Conservation (phyloP, 2,888 invertebrate species). For the Caenorhabditis zanzibari region DNA sequence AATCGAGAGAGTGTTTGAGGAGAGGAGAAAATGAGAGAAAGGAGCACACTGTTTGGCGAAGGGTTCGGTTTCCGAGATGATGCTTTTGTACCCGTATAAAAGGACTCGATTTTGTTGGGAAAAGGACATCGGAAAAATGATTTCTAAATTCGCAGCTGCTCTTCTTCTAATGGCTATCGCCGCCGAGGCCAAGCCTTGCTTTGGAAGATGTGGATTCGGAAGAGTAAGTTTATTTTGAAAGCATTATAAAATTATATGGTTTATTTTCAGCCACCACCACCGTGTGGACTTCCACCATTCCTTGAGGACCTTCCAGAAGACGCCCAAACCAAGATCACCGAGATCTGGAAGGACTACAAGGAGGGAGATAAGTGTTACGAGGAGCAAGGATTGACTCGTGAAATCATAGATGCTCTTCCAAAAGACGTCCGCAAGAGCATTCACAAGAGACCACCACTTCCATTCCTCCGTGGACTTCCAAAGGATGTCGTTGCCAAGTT, state of each 20-base stretch:
- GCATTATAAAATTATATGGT: not conserved
- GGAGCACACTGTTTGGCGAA: conserved; percentile 61
- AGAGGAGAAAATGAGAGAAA: conserved; percentile 10
- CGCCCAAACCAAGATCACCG: conserved; percentile 67
- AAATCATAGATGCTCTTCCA: conserved; percentile 71
- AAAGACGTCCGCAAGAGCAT: conserved; percentile 63
- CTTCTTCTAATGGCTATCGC: conserved; percentile 47
- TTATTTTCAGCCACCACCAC: conserved; percentile 60
- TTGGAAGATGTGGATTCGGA: conserved; percentile 59
- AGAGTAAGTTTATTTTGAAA: conserved; percentile 31
- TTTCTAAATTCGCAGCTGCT: conserved; percentile 46
- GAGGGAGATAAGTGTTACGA: conserved; percentile 77
- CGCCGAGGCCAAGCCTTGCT: conserved; percentile 53
- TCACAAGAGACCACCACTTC: conserved; percentile 62
- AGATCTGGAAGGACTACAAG: conserved; percentile 76
- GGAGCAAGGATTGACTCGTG: conserved; percentile 72
- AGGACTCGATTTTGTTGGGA: conserved; percentile 10
- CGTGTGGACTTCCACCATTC: conserved; percentile 73
- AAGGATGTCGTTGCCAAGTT: conserved; percentile 71
- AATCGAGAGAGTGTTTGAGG: not conserved
- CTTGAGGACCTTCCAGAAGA: conserved; percentile 71
- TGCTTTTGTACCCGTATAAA: conserved; percentile 45
- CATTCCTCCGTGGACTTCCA: conserved; percentile 67
- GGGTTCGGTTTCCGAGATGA: conserved; percentile 54
- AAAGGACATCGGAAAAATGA: conserved; percentile 50